phyloP scores from a whole-genome alignment of 2,888 invertebrate species.

The Blera fallax region DNA sequence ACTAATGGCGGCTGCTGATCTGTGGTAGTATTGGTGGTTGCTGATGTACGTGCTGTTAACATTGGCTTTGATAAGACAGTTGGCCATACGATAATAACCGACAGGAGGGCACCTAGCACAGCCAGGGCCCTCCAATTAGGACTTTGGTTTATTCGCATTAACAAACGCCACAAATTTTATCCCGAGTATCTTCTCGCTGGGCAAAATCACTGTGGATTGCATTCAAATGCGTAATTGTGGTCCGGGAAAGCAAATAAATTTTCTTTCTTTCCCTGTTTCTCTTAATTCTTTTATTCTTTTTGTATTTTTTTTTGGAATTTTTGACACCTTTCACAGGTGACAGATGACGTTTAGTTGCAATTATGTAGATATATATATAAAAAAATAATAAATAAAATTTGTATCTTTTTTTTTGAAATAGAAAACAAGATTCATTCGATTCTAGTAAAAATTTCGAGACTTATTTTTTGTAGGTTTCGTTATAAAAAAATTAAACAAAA shows the following conservation, averaged over 20 bases:
- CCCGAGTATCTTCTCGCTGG: constrained; percentile 67
- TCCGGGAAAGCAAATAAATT: constrained; percentile 42
- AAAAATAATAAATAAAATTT: constrained; percentile 28
- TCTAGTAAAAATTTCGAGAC: constrained; percentile 56
- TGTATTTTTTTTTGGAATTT: background rate
- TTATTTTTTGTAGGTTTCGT: constrained; percentile 33
- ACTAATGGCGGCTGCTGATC: constrained; percentile 7
- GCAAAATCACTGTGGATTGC: constrained; percentile 66
- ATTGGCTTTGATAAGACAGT: constrained; percentile 80
- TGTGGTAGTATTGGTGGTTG: constrained; percentile 6
- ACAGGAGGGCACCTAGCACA: constrained; percentile 82
- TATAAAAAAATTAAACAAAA: constrained; percentile 8
- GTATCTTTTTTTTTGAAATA: background rate
- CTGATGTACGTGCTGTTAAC: constrained; percentile 49
- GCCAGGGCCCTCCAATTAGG: constrained; percentile 82
- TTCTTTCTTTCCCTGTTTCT: background rate
- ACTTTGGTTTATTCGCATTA: constrained; percentile 81
- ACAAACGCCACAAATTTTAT: constrained; percentile 75
- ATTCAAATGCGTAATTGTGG: constrained; percentile 60
- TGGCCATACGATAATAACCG: constrained; percentile 80
- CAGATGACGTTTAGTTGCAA: constrained; percentile 17
- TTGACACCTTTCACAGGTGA: constrained; percentile 37
- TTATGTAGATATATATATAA: background rate
- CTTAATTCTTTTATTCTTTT: background rate
- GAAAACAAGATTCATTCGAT: constrained; percentile 42